These are phyloP conservation scores for Limnothrissa miodon DNA, from an alignment of 2,113 vertebrate genomes.

Conservation along the genomic window DNA sequence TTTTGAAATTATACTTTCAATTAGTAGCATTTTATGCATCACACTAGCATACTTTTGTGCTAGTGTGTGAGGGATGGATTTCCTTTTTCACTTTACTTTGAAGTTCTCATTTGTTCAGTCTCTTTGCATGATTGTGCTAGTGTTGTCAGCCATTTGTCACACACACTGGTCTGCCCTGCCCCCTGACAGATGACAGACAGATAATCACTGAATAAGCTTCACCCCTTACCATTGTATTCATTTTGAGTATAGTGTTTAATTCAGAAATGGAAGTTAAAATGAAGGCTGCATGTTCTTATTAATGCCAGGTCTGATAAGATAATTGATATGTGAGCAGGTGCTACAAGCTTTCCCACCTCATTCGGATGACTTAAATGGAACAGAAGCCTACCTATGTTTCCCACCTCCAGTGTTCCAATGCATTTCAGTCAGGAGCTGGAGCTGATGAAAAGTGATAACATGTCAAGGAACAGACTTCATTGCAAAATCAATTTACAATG, in stretches of 20 bases:
- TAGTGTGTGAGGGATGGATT: background rate
- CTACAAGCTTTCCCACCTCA: background rate
- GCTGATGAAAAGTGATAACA: background rate
- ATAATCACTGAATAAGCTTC: background rate
- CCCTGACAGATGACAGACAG: background rate
- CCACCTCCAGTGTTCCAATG: background rate
- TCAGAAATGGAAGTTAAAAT: conserved; percentile 47
- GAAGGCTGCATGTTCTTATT: conserved; percentile 29
- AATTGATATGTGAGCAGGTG: conserved; percentile 11
- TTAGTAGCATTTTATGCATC: too few relatives aligned
- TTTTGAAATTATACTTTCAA: too few relatives aligned
- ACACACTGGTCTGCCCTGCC: background rate
- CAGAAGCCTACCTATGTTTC: background rate
- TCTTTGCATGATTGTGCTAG: background rate
- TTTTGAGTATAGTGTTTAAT: background rate
- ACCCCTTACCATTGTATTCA: background rate
- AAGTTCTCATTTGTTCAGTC: background rate
- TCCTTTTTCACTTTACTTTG: background rate
- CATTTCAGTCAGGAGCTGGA: background rate
- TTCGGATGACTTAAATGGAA: background rate
- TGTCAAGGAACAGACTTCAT: background rate
- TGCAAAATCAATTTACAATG: background rate
- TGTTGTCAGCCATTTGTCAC: background rate
- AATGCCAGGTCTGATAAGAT: conserved; percentile 38
- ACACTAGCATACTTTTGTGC: background rate